Evolutionary conservation across 1,140 invertebrate species (phyloP), one percentile per base, ranked within the genome.

Genomic region (Panagrolaimus sp.): DNA sequence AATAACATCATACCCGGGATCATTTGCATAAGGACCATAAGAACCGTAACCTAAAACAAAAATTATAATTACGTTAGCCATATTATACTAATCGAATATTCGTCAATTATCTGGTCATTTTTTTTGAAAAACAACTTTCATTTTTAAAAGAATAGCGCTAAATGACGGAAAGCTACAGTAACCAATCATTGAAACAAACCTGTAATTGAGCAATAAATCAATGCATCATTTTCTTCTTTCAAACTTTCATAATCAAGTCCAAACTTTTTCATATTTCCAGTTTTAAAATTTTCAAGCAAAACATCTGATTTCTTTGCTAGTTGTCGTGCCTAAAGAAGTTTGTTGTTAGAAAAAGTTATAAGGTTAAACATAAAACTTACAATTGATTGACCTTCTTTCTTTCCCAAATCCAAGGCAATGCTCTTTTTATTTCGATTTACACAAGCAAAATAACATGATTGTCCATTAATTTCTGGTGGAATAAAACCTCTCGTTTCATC

Each of bases 401-500:
- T 85, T 80, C 92, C 93, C 1, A 97, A 84, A 84, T 98, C 88
- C 48, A 98, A 85, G 75, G 90, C 92, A 58, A 96, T 85, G 83
- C 93, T 96, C 83, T 93, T 92, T 84, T 98, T 98, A 83, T 96
- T 98, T 72, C 95, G 88, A 85, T 98, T 98, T 0, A 93, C 86
- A 43, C 89, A 87, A 6, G 91, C 79, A 84, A 93, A 97, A 81
- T 97, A 98, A 67, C 89, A 89, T 26, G 90, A 89, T 77, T 94
- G 89, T 12, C 87, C 87, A 68, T 85, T 84, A 48, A 92, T 84
- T 83, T 93, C 93, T 0, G 95, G 95, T 5, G 94, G 94, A 0
- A 92, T 92, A 93, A 94, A 98, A 63, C 88, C 88, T 48, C 95
- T 86, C 0, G 91, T 88, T 76, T 97, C 94, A 85, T 97, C 94